phyloP scores from a whole-genome alignment of 2,888 invertebrate species.

The Latrodectus elegans region DNA sequence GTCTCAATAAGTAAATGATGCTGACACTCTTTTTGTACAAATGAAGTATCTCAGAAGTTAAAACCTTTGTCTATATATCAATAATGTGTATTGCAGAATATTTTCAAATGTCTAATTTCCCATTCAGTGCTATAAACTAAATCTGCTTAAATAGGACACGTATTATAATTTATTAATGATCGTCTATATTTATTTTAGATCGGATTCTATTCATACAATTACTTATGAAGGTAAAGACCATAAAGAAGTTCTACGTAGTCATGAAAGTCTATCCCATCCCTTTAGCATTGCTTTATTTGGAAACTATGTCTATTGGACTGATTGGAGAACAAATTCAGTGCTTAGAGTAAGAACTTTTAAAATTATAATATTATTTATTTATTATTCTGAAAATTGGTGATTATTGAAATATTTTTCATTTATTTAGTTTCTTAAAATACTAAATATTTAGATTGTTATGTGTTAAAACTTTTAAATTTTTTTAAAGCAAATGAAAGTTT shows the following conservation, averaged over 20 bases:
- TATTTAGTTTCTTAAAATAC: background rate
- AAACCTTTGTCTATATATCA: no score
- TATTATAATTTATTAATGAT: background rate
- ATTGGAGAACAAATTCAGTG: conserved; percentile 92
- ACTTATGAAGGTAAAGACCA: conserved; percentile 86
- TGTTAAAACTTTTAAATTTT: background rate
- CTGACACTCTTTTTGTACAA: no score
- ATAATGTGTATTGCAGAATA: no score
- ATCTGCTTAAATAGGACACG: no score
- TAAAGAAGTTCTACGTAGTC: conserved; percentile 82
- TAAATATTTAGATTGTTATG: background rate
- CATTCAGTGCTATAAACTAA: no score
- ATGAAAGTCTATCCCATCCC: conserved; percentile 87
- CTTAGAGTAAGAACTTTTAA: conserved; percentile 78
- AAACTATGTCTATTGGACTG: conserved; percentile 93
- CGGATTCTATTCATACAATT: conserved; percentile 89
- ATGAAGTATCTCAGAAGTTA: no score
- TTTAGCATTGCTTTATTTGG: conserved; percentile 91
- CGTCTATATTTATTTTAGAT: conserved; percentile 76
- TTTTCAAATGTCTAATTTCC: no score
- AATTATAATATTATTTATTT: no score
- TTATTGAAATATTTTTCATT: background rate
- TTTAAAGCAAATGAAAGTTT: no score
- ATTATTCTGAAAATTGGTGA: background rate
- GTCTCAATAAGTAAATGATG: no score